A percentile compares a stretch with the other conserved stretches of the same genome.
phyloP scores from a whole-genome alignment of 2,113 vertebrate species.

The Mugil cephalus region DNA sequence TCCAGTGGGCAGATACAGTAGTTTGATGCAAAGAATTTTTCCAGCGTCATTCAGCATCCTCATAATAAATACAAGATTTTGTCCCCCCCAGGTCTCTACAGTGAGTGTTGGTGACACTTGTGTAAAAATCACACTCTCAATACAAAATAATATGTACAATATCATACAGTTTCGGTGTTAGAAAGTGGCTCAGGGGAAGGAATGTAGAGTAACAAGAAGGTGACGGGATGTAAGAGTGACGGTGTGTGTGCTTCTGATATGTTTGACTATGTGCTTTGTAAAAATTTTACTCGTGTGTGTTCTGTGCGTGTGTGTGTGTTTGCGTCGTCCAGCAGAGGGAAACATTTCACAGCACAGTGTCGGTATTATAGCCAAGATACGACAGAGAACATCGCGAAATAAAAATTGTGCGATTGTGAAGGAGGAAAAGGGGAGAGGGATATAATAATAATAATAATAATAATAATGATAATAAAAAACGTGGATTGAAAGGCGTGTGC shows the following conservation, averaged over 20 bases:
- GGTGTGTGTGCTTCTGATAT: constrained; percentile 43
- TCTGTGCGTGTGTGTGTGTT: constrained; percentile 22
- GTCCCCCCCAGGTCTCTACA: constrained; percentile 6
- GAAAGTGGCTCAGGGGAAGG: constrained; percentile 40
- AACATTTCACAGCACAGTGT: constrained; percentile 65
- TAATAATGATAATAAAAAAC: not conserved
- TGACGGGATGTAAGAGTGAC: constrained; percentile 10
- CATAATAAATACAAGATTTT: constrained; percentile 31
- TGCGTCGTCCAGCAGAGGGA: constrained; percentile 71
- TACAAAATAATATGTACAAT: constrained; percentile 81
- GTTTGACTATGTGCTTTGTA: constrained; percentile 33
- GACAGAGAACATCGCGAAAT: constrained; percentile 23
- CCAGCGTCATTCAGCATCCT: constrained; percentile 1
- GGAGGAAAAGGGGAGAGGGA: not conserved
- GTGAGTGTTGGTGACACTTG: constrained; percentile 46
- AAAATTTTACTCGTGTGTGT: constrained; percentile 22
- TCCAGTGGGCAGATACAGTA: too few relatives aligned
- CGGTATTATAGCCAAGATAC: constrained; percentile 12
- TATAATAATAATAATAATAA: not conserved
- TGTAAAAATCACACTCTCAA: constrained; percentile 69
- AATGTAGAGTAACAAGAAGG: constrained; percentile 14
- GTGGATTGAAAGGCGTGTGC: constrained; percentile 46
- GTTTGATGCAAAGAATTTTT: too few relatives aligned
- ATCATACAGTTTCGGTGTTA: constrained; percentile 71
- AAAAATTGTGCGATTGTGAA: constrained; percentile 1